Conservation (phyloP, 1,140 invertebrate genomes). For the Drosophila elegans region DNA sequence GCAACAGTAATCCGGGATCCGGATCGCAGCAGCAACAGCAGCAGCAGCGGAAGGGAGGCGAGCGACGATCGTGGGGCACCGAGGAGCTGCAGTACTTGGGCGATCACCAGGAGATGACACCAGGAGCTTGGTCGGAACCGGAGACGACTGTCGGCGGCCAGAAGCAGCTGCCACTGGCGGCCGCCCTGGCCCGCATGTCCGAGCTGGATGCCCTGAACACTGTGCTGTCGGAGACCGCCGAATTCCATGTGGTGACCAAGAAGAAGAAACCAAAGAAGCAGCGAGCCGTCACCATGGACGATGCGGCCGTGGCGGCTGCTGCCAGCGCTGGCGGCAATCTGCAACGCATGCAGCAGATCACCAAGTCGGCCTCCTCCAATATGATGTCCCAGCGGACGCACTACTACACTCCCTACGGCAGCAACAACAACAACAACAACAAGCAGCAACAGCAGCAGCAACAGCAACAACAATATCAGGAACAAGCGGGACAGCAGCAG, state of each 20-base stretch:
- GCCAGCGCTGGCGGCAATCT: conserved; percentile 61
- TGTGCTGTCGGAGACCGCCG: conserved; percentile 85
- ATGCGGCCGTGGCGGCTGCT: conserved; percentile 63
- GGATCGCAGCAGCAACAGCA: conserved; percentile 36
- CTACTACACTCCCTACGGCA: conserved; percentile 41
- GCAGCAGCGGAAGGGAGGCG: conserved; percentile 69
- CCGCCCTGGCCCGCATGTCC: conserved; percentile 62
- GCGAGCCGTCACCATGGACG: conserved; percentile 84
- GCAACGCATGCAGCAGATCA: conserved; percentile 72
- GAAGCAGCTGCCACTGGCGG: conserved; percentile 19
- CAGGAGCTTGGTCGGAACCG: conserved; percentile 32
- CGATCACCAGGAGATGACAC: conserved; percentile 33
- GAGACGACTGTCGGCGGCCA: conserved; percentile 3
- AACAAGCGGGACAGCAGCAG: conserved; percentile 27
- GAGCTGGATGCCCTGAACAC: conserved; percentile 71
- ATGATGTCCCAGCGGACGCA: conserved; percentile 68
- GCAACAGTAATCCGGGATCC: conserved; percentile 10
- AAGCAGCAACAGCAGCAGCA: conserved; percentile 37
- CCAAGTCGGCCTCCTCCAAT: conserved; percentile 65
- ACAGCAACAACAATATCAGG: conserved; percentile 19
- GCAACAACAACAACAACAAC: conserved; percentile 10
- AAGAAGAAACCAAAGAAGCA: conserved; percentile 90
- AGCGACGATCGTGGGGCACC: conserved; percentile 88
- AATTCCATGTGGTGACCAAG: conserved; percentile 89
- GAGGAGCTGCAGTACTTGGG: conserved; percentile 85